These are phyloP conservation scores for Chrysomallon squamiferum DNA, from an alignment of 1,140 invertebrate species.

Conservation along the genomic window DNA sequence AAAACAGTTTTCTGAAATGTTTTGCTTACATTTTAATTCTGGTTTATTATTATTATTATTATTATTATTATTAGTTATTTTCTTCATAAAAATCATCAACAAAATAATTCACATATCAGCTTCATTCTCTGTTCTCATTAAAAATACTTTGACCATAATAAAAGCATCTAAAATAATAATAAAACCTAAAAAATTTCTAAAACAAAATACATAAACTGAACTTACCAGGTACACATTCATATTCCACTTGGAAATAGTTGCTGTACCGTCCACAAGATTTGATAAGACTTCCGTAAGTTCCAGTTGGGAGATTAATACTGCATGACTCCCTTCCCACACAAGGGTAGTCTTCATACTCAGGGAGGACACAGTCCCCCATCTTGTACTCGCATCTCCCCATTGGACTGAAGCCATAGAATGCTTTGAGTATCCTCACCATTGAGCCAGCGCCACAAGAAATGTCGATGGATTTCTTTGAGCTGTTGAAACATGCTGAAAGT, in stretches of 20 bases:
- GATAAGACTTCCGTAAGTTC: conserved; percentile 30
- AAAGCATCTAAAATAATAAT: background rate
- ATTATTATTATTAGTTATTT: no score
- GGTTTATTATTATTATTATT: no score
- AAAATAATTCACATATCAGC: no score
- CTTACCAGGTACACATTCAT: conserved; percentile 54
- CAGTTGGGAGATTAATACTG: conserved; percentile 48
- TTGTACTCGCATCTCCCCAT: conserved; percentile 30
- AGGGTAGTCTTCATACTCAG: conserved; percentile 39
- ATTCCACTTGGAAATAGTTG: conserved; percentile 56
- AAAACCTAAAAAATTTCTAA: background rate
- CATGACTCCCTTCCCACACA: conserved; percentile 47
- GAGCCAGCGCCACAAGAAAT: conserved; percentile 39
- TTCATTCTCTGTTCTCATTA: no score
- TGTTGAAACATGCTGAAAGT: conserved; percentile 39
- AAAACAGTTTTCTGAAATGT: no score
- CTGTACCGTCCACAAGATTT: conserved; percentile 39
- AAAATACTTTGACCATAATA: no score
- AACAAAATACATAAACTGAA: background rate
- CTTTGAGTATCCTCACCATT: conserved; percentile 46
- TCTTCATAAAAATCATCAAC: no score
- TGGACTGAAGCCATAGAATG: conserved; percentile 51
- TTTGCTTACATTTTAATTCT: no score
- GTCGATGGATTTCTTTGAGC: conserved; percentile 29
- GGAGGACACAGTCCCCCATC: conserved; percentile 41